Evolutionary conservation across 2,113 vertebrate genomes (phyloP), one percentile per base, ranked within the genome.

Genomic region (Regulus satrapa): DNA sequence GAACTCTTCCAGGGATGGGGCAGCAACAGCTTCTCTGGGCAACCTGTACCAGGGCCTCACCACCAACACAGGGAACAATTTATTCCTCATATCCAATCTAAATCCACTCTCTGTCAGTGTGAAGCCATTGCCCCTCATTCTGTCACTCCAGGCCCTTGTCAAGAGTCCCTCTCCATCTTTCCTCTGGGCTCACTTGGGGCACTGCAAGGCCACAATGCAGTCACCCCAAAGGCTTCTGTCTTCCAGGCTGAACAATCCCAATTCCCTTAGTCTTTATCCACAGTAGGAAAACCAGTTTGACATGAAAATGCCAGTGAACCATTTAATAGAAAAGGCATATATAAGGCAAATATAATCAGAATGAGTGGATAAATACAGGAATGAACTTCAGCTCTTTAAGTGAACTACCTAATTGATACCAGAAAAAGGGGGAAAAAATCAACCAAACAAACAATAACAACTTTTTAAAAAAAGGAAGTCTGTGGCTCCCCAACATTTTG

Each of bases 61-160:
- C n/a, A 40, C 14, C 14, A 10, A 54, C 26, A 54, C 5, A 31
- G 31, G 14, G 12, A 66, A 15, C 1, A 48, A n/a, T 29, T 67
- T 36, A 23, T 41, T 6, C 26, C 52, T 10, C 4, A 79, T 67
- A 32, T 32, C 10, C 67, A 2, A 24, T 7, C 43, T 45, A 64
- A 77, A 0, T 31, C 28, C 6, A 0, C 5, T 28, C 15, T 43
- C 10, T 56, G 24, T 20, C 64, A 58, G 7, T 43, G 5, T n/a
- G 75, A n/a, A 20, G 31, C 61, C 54, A n/a, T 29, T 86, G 0
- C 10, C 29, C 31, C 61, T 14, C 36, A 18, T 68, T 54, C 52
- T 85, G 23, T 46, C 24, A 15, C 43, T 58, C 19, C 34, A 6
- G 4, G 17, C 49, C 38, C 20, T 32, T 80, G 29, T 8, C 36